Conservation (phyloP, 2,888 invertebrate genomes). For the Apeira syringaria region DNA sequence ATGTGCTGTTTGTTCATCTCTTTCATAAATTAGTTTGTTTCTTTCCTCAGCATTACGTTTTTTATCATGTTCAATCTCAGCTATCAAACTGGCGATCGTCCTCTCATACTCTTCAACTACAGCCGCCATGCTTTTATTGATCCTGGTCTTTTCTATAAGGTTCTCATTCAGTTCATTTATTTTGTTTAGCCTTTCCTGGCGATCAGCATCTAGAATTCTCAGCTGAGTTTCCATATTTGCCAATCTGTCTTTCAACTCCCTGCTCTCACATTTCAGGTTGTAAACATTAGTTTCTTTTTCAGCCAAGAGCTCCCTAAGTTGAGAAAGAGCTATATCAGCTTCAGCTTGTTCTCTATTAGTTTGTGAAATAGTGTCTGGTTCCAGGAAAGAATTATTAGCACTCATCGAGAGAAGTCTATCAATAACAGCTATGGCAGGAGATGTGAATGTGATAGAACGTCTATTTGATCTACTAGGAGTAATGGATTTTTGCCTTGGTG, state of each 20-base stretch:
- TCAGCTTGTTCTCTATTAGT: slow-evolving; percentile 54
- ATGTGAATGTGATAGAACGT: slow-evolving; percentile 69
- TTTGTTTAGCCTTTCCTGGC: slow-evolving; percentile 58
- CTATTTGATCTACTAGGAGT: slow-evolving; percentile 65
- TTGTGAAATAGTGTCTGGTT: slow-evolving; percentile 47
- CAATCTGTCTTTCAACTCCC: slow-evolving; percentile 75
- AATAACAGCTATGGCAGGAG: slow-evolving; percentile 80
- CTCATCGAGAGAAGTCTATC: slow-evolving; percentile 75
- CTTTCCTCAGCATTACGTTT: slow-evolving; percentile 82
- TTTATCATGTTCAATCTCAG: slow-evolving; percentile 88
- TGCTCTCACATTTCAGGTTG: slow-evolving; percentile 74
- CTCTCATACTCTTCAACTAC: slow-evolving; percentile 91
- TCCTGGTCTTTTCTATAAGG: slow-evolving; percentile 66
- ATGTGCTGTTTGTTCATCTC: slow-evolving; percentile 85
- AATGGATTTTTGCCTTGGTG: slow-evolving; percentile 55
- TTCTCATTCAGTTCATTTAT: slow-evolving; percentile 65
- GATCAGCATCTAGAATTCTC: slow-evolving; percentile 57
- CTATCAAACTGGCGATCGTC: slow-evolving; percentile 89
- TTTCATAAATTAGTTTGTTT: slow-evolving; percentile 78
- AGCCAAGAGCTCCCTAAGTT: slow-evolving; percentile 78
- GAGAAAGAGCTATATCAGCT: slow-evolving; percentile 62
- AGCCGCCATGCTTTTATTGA: slow-evolving; percentile 83
- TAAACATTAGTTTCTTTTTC: slow-evolving; percentile 81
- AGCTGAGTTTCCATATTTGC: slow-evolving; percentile 62
- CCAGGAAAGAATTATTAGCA: slow-evolving; percentile 55